Percentiles rank a stretch among this genome's conserved stretches.
These are phyloP conservation scores for Mythimna loreyi DNA, from an alignment of 2,888 invertebrate species.

Conservation along the genomic window DNA sequence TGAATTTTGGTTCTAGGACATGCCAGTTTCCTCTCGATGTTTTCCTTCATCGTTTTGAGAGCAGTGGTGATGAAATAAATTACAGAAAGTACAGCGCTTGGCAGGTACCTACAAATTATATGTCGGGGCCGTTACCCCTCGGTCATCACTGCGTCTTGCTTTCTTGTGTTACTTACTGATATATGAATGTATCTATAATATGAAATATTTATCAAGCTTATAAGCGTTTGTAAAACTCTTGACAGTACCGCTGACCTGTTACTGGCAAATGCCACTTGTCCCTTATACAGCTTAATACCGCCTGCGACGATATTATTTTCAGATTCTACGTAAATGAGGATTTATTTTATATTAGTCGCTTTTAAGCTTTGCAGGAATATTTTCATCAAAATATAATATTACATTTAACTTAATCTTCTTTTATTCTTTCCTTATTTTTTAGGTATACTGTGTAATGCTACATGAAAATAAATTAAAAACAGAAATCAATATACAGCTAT, in stretches of 20 bases:
- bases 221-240: conserved; percentile 11
- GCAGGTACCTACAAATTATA: no score
- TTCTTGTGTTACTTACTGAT: no score
- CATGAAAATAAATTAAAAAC: no score
- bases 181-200: not conserved
- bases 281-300: conserved; percentile 1
- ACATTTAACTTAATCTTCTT: not conserved
- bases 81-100: no score
- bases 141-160: no score
- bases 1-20: no score
- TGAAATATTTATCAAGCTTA: not conserved
- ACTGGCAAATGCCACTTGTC: conserved; percentile 30
- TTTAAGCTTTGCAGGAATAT: not conserved
- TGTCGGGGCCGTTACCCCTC: no score
- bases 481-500: no score
- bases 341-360: not conserved
- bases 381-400: not conserved
- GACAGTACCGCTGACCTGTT: conserved; percentile 21
- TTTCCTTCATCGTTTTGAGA: no score
- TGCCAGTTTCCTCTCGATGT: no score
- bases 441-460: no score
- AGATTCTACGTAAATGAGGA: conserved; percentile 1
- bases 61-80: no score
- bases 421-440: not conserved
- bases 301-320: not conserved